A percentile compares a stretch with the other conserved stretches of the same genome.
These are phyloP conservation scores for Magallana gigas DNA, from an alignment of 1,140 invertebrate species.

Conservation along the genomic window DNA sequence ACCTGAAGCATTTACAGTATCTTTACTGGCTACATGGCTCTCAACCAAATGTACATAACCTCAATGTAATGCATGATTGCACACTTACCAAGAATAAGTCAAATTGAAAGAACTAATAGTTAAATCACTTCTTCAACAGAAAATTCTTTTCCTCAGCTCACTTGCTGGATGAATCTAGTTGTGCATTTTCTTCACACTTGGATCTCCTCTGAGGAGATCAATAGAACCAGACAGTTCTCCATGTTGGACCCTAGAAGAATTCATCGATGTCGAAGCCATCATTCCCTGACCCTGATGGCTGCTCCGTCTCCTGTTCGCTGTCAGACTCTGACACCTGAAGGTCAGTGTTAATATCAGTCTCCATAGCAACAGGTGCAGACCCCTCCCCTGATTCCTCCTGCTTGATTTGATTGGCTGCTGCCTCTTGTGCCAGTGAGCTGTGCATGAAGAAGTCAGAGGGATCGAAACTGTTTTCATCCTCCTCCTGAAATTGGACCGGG, in stretches of 20 bases:
- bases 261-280: constrained; percentile 77
- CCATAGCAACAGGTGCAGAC: constrained; percentile 25
- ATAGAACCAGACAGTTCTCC: no score
- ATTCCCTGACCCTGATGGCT: constrained; percentile 46
- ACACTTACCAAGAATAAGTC: no score
- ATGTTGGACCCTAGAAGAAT: constrained; percentile 62
- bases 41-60: no score
- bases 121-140: no score
- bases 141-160: no score
- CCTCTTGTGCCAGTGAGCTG: constrained; percentile 68
- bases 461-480: constrained; percentile 77
- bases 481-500: constrained; percentile 58
- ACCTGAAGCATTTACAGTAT: no score
- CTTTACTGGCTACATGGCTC: no score
- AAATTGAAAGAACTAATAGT: no score
- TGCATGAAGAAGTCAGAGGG: constrained; percentile 77
- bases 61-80: no score
- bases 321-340: constrained; percentile 89
- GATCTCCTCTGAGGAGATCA: no score
- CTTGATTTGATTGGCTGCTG: constrained; percentile 48
- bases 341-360: constrained; percentile 79
- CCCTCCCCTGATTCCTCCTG: constrained; percentile 57
- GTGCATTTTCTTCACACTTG: no score
- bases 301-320: constrained; percentile 68
- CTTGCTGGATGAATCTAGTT: no score